phyloP scores from a whole-genome alignment of 2,113 vertebrate genomes.

The Aviceda subcristata region DNA sequence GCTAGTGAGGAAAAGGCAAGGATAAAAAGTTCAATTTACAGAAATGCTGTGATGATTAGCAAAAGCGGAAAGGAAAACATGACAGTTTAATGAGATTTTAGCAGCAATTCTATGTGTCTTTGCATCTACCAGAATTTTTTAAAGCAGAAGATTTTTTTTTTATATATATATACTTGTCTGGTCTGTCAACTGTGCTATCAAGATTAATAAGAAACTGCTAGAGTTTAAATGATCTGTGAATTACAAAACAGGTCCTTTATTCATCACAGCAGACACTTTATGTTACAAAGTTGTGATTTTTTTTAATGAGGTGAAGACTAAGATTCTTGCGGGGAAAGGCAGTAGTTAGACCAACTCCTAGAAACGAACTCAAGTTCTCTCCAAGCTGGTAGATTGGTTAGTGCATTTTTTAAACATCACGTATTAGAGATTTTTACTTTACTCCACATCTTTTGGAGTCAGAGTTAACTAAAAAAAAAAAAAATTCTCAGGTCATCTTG shows the following conservation, averaged over 20 bases:
- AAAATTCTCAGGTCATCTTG: neutral
- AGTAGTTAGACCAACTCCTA: neutral
- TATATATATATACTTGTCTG: neutral
- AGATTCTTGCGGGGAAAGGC: neutral
- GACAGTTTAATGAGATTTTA: neutral
- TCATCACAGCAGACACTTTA: slow-evolving; percentile 39
- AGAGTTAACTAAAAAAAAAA: neutral
- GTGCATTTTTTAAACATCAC: neutral
- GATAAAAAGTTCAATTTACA: neutral
- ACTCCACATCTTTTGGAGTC: neutral
- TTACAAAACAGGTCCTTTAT: slow-evolving; percentile 47
- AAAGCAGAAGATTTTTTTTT: neutral
- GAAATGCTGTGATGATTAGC: neutral
- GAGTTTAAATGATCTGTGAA: slow-evolving; percentile 45
- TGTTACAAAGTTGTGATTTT: slow-evolving; percentile 50
- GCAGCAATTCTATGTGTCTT: neutral
- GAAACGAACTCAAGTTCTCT: neutral
- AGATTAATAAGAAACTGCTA: slow-evolving; percentile 20
- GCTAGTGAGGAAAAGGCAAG: neutral
- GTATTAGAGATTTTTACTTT: neutral
- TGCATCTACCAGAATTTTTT: neutral
- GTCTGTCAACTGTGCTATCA: slow-evolving; percentile 23
- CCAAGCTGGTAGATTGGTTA: neutral
- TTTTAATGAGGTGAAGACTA: slow-evolving; percentile 36
- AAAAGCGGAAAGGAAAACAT: neutral